A percentile compares a stretch with the other conserved stretches of the same genome.
These are phyloP conservation scores for Cynaeus angustus DNA, from an alignment of 2,888 invertebrate genomes.

Conservation along the genomic window DNA sequence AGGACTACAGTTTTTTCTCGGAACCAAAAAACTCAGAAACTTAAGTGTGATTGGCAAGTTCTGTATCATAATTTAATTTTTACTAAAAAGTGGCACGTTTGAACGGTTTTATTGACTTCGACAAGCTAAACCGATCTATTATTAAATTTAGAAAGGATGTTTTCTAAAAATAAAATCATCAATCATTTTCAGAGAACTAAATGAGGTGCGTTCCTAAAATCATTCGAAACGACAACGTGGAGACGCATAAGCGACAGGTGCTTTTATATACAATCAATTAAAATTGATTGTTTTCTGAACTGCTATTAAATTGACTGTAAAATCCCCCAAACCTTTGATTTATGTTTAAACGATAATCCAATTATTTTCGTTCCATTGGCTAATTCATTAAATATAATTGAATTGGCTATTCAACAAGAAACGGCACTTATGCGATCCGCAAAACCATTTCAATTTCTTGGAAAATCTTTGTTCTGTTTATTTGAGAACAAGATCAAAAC, in stretches of 20 bases:
- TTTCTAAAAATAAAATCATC: conserved; percentile 35
- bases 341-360: conserved; percentile 45
- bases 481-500: too few species aligned
- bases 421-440: neutral
- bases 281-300: conserved; percentile 43
- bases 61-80: conserved; percentile 1
- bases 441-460: neutral
- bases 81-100: neutral
- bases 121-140: conserved; percentile 7
- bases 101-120: conserved; percentile 12
- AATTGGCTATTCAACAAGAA: conserved; percentile 30
- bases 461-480: too few species aligned
- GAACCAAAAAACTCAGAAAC: too few species aligned
- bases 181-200: conserved; percentile 22
- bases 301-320: conserved; percentile 42
- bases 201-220: conserved; percentile 25
- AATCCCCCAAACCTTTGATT: conserved; percentile 43
- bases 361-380: conserved; percentile 43
- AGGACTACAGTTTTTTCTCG: conserved; percentile 34
- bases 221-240: conserved; percentile 30
- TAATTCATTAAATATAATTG: conserved; percentile 42
- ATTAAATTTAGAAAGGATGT: conserved; percentile 2
- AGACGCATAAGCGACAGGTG: conserved; percentile 40
- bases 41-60: conserved; percentile 22
- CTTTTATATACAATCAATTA: conserved; percentile 42